These are phyloP conservation scores for Scaeva pyrastri DNA, from an alignment of 2,888 invertebrate species.

Conservation along the genomic window DNA sequence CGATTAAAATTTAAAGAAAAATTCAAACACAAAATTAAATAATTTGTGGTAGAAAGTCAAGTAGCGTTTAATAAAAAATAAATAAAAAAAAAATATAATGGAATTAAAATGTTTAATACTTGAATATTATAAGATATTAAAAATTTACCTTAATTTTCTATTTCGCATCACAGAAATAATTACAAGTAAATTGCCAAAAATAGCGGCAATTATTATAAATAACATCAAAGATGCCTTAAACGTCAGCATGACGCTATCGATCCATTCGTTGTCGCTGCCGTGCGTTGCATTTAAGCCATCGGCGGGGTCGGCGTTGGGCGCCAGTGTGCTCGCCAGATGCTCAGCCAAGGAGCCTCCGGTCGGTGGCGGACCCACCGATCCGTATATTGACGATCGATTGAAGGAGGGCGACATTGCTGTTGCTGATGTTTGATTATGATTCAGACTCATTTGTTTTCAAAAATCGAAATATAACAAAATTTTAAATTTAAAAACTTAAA, in stretches of 20 bases:
- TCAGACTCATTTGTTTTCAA: constrained; percentile 69
- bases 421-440: constrained; percentile 63
- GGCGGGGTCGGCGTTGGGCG: constrained; percentile 56
- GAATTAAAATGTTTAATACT: background rate
- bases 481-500: constrained; percentile 37
- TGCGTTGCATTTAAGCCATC: constrained; percentile 58
- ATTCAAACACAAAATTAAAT: constrained; percentile 15
- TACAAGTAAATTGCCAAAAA: constrained; percentile 95
- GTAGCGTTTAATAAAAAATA: background rate
- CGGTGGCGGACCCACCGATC: constrained; percentile 70
- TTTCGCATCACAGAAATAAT: constrained; percentile 94
- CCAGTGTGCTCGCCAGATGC: constrained; percentile 66
- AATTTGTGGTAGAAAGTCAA: constrained; percentile 8
- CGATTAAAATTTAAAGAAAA: constrained; percentile 4
- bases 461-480: constrained; percentile 12
- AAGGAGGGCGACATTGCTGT: constrained; percentile 70
- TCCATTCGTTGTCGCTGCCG: constrained; percentile 83
- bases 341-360: constrained; percentile 56
- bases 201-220: constrained; percentile 93
- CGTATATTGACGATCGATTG: constrained; percentile 71
- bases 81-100: background rate
- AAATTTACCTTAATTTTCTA: constrained; percentile 85
- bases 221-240: constrained; percentile 93
- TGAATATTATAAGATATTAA: background rate
- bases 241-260: constrained; percentile 86